phyloP scores from a whole-genome alignment of 2,113 vertebrate genomes.

The Thalassarche chlororhynchos region DNA sequence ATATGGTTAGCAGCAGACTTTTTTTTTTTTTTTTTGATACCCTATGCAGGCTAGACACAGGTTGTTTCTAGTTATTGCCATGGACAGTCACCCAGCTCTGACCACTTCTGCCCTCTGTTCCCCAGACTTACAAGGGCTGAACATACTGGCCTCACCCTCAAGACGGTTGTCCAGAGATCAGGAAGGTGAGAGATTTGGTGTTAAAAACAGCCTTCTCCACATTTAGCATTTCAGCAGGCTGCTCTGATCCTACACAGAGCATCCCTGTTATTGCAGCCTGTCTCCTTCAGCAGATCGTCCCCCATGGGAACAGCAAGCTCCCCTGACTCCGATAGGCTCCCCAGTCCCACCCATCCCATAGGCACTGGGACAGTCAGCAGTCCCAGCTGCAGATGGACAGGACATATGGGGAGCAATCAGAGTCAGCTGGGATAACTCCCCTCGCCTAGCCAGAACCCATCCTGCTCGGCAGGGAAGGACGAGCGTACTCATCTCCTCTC shows the following conservation, averaged over 20 bases:
- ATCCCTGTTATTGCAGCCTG: background rate
- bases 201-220: background rate
- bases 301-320: accelerated
- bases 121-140: background rate
- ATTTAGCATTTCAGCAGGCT: background rate
- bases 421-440: background rate
- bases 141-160: background rate
- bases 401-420: background rate
- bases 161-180: background rate
- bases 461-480: background rate
- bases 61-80: background rate
- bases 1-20: background rate
- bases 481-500: background rate
- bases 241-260: background rate
- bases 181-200: background rate
- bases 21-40: background rate
- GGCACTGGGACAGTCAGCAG: background rate
- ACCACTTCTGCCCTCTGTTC: background rate
- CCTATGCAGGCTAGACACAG: background rate
- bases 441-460: background rate
- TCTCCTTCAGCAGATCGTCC: background rate
- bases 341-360: background rate
- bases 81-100: background rate
- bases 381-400: background rate
- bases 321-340: accelerated